Evolutionary conservation across 2,113 vertebrate genomes (phyloP).

Genomic region (Peucedramus taeniatus): DNA sequence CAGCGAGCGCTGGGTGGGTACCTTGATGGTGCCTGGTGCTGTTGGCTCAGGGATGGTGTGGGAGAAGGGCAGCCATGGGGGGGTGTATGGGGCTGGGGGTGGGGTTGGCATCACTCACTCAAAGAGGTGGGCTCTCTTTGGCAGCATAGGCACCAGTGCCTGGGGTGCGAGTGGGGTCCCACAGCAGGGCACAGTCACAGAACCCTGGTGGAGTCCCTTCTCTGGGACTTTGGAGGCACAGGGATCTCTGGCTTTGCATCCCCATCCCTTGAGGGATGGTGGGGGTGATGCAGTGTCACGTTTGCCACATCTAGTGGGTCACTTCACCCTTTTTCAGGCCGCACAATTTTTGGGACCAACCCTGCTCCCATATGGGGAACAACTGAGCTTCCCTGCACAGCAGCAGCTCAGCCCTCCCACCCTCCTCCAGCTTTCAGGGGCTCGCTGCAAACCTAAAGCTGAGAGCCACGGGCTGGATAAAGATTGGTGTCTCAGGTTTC

Average conservation of each 20-base stretch:
- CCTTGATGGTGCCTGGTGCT: background rate
- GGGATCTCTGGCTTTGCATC: background rate
- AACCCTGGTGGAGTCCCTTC: background rate
- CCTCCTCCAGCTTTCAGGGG: background rate
- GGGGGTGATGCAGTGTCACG: rapidly evolving
- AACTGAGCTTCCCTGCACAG: rapidly evolving
- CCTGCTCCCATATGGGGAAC: background rate
- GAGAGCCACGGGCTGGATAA: background rate
- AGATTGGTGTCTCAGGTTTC: background rate
- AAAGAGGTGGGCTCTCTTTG: rapidly evolving
- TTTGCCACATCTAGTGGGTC: background rate
- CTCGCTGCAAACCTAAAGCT: background rate
- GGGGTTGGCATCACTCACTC: background rate
- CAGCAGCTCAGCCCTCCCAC: background rate
- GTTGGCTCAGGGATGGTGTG: rapidly evolving
- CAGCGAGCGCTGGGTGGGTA: rapidly evolving
- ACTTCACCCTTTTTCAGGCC: background rate
- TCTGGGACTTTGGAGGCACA: rapidly evolving
- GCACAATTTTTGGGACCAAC: background rate
- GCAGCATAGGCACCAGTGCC: rapidly evolving
- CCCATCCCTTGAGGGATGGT: background rate
- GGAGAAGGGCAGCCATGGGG: background rate
- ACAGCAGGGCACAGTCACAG: background rate
- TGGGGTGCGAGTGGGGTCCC: background rate
- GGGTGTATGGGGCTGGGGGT: rapidly evolving